Evolutionary conservation across 2,113 vertebrate genomes (phyloP), one percentile per base, ranked within the genome.

Genomic region (Callithrix jacchus): DNA sequence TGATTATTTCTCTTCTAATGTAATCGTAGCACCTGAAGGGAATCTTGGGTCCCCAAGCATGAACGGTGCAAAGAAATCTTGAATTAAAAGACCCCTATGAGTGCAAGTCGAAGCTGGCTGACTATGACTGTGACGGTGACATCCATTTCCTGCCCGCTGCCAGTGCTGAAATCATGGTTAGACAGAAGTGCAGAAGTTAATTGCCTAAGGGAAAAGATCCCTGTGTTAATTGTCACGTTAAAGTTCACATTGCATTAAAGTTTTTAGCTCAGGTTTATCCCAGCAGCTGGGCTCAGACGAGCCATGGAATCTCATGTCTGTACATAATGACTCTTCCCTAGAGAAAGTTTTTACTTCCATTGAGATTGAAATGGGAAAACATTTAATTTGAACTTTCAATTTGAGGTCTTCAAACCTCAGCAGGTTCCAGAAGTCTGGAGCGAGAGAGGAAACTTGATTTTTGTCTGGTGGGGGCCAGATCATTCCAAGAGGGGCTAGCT

Each of bases 131-230:
- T 86, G 56, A 74, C 0, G 4, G 93, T 88, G 93, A 91, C 92
- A 96, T 87, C 96, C 87, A 93, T 96, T 98, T 97, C 82, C 87
- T 93, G 87, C 93, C 95, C 96, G 64, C 92, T 89, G 95, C 89
- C 91, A n/a, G 32, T 16, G 32, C 64, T 89, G 66, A 94, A 91
- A 58, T 94, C 93, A 68, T 64, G 18, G 80, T 66, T 93, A 92
- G 90, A 90, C 37, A 96, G 93, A 89, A 95, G 87, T 97, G 81
- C 61, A 74, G 87, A 97, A 97, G 91, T 95, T 97, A 97, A 97
- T 95, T 97, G 89, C 92, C 93, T 97, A 66, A 56, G 76, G 92
- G 95, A 95, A 90, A 97, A 97, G 96, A 89, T 96, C 83, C 94
- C 80, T 21, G 77, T 1, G 11, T 92, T 98, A 96, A 97, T 95